These are phyloP conservation scores for Bruchidius siliquastri DNA, from an alignment of 2,888 invertebrate genomes.

Conservation along the genomic window DNA sequence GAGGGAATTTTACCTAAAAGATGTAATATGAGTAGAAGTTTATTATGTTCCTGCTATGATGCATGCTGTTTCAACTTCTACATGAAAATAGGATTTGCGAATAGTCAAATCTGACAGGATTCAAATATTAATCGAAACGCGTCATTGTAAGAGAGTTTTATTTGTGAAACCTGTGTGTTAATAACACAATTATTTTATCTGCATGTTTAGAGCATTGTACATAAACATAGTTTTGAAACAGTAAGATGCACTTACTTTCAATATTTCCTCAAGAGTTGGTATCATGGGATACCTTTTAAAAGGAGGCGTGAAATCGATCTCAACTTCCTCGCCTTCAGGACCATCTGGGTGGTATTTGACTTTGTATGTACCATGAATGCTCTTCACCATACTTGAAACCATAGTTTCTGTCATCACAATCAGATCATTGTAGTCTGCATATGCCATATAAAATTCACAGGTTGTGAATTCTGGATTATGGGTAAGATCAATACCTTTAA, in stretches of 20 bases:
- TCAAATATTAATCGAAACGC: too few relatives aligned
- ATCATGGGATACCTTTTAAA: conserved; percentile 92
- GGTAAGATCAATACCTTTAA: conserved; percentile 86
- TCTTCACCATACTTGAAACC: conserved; percentile 90
- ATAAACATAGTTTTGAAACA: too few relatives aligned
- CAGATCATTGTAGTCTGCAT: conserved; percentile 96
- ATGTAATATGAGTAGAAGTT: too few relatives aligned
- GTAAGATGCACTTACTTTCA: conserved; percentile 54
- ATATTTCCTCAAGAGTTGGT: conserved; percentile 75
- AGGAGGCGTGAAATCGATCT: conserved; percentile 96
- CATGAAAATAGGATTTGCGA: too few relatives aligned
- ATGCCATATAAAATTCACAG: conserved; percentile 99
- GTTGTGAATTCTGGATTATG: conserved; percentile 99
- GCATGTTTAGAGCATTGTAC: too few relatives aligned
- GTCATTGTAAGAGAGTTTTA: too few relatives aligned
- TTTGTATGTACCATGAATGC: conserved; percentile 86
- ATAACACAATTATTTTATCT: too few relatives aligned
- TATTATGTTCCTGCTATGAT: too few relatives aligned
- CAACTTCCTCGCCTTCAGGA: conserved; percentile 70
- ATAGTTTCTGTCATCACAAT: conserved; percentile 89
- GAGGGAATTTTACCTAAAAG: conserved; percentile 59
- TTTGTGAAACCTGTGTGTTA: too few relatives aligned
- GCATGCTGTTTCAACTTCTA: too few relatives aligned
- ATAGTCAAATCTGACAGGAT: too few relatives aligned
- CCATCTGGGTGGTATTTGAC: conserved; percentile 86